Conservation (phyloP, 2,888 invertebrate species). For the Oligia strigilis region DNA sequence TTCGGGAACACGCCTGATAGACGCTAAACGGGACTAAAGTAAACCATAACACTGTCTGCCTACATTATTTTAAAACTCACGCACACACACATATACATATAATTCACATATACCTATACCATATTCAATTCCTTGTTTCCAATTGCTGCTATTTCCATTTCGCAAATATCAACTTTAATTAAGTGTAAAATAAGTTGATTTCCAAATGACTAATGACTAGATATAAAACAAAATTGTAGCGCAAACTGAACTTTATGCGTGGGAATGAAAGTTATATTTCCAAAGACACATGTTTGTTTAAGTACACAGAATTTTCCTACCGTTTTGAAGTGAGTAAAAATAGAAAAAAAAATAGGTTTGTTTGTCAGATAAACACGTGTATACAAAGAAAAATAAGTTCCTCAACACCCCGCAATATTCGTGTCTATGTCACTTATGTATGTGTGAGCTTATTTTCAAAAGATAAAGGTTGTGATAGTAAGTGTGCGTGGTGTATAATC, state of each 20-base stretch:
- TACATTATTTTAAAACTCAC: background rate
- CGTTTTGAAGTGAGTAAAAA: background rate
- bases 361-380: background rate
- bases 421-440: background rate
- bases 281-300: background rate
- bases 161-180: background rate
- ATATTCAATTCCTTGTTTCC: background rate
- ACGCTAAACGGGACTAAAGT: slow-evolving; percentile 12
- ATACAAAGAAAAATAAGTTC: background rate
- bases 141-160: too few relatives aligned
- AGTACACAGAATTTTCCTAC: background rate
- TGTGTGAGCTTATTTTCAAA: slow-evolving; percentile 10
- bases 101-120: background rate
- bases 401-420: background rate
- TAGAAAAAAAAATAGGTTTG: background rate
- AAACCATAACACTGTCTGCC: background rate
- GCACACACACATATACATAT: slow-evolving; percentile 1
- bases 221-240: background rate
- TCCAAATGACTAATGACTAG: background rate
- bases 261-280: background rate
- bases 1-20: slow-evolving; percentile 32
- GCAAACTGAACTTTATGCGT: background rate
- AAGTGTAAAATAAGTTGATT: background rate
- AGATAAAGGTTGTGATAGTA: background rate
- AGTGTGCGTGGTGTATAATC: slow-evolving; percentile 28